Base-by-base conservation (phyloP, 2,797 vertebrate species). In the Danio tinwini region DNA sequence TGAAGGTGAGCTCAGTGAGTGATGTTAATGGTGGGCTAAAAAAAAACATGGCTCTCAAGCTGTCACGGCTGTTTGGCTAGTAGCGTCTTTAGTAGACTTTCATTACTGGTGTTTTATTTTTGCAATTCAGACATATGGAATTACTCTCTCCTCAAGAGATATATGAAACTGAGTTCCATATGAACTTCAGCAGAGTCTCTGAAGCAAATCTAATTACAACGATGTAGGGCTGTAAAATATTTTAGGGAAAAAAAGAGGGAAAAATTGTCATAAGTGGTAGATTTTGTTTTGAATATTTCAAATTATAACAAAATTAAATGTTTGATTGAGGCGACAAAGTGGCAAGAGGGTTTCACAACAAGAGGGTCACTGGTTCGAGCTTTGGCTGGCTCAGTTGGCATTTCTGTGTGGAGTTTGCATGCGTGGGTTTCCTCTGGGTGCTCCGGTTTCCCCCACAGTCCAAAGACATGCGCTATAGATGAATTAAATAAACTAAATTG, bases 21-120 rank as follows among this genome's bases (percentile, higher is more conserved):
- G 5, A 72, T 45, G 39, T 12, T 71, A 37, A 55, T 52, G 6
- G 17, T 59, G 19, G 17, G 52, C 50, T 40, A 14, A 37, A 39
- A 58, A 29, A 29, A 29, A 19, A 10, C 7, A 13, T 5, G 0
- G 11, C 45, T 19, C 2, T 71, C 7, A 8, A 17, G 39, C 14
- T 14, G 6, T 71, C 56, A n/a, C 10, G 14, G 56, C 2, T 17
- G 9, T 53, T 21, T 72, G 7, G 17, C 13, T 39, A 44, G 53
- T 39, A 39, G 29, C 14, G 39, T n/a, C n/a, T 10, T n/a, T 17
- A 39, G 45, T 49, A 50, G 13, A 52, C 8, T 50, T 52, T 52
- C 29, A 52, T 17, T 69, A 52, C 49, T 69, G 16, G 49, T 52
- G 3, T 52, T 69, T 49, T 64, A 64, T 64, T 64, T 45, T 11